A percentile compares a stretch with the other conserved stretches of the same genome.
phyloP scores from a whole-genome alignment of 2,888 invertebrate genomes.

The Parnassius orleans region DNA sequence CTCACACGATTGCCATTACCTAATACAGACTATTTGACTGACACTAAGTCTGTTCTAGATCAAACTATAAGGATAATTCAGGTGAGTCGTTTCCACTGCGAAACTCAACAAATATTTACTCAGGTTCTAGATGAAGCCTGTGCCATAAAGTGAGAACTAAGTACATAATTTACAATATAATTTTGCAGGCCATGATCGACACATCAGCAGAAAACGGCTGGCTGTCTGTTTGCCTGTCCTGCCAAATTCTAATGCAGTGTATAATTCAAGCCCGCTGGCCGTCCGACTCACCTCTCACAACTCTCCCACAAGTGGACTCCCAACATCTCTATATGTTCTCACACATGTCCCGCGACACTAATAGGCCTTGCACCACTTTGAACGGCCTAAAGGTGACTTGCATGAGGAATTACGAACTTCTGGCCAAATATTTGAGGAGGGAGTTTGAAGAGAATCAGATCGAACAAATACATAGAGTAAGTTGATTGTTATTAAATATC shows the following conservation, averaged over 20 bases:
- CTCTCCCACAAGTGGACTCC: constrained; percentile 87
- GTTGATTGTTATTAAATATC: constrained; percentile 7
- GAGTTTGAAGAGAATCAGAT: constrained; percentile 86
- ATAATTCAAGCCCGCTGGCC: constrained; percentile 95
- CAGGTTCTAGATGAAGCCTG: too few relatives aligned
- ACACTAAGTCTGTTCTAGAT: constrained; percentile 97
- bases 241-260: constrained; percentile 92
- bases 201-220: constrained; percentile 94
- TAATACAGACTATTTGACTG: constrained; percentile 96
- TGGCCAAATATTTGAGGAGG: constrained; percentile 82
- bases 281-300: constrained; percentile 86
- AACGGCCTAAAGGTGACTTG: constrained; percentile 82
- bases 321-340: constrained; percentile 83
- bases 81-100: constrained; percentile 62
- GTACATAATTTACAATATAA: background rate
- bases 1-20: constrained; percentile 91
- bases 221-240: constrained; percentile 88
- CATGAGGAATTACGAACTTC: constrained; percentile 79
- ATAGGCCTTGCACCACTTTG: constrained; percentile 65
- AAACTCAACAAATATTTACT: too few relatives aligned
- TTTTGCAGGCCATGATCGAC: constrained; percentile 95
- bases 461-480: constrained; percentile 70
- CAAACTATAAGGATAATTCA: constrained; percentile 97
- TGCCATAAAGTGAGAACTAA: too few relatives aligned
- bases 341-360: constrained; percentile 63